Evolutionary conservation across 2,113 vertebrate genomes (phyloP).

Genomic region (Siniperca chuatsi): DNA sequence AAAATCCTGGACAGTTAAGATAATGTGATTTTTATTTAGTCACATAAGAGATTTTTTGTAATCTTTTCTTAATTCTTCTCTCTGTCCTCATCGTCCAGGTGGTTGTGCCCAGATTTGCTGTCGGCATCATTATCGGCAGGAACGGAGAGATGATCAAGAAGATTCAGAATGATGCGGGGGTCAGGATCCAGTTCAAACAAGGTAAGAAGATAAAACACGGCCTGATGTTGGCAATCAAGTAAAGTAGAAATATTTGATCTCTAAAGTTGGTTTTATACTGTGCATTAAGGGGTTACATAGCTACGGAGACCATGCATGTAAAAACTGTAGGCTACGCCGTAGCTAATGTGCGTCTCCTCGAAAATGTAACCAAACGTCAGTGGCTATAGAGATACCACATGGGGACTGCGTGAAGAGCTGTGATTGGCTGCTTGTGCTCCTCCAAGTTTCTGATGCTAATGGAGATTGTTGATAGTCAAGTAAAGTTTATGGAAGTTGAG

Average conservation of each 20-base stretch:
- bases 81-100: constrained; percentile 82
- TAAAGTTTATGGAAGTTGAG: too few species aligned
- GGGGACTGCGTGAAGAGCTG: too few species aligned
- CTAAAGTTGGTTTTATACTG: not conserved
- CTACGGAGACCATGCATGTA: too few species aligned
- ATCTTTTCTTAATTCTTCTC: not conserved
- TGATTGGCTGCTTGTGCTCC: too few species aligned
- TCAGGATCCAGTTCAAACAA: constrained; percentile 99
- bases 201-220: constrained; percentile 79
- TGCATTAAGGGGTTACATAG: not conserved
- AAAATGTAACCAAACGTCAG: too few species aligned
- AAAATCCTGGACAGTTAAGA: not conserved
- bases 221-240: too few species aligned
- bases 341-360: too few species aligned
- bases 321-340: too few species aligned
- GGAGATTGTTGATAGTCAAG: too few species aligned
- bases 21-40: constrained; percentile 1
- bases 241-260: not conserved
- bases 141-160: constrained; percentile 99
- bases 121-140: constrained; percentile 98
- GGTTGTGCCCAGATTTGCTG: constrained; percentile 95
- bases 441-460: too few species aligned
- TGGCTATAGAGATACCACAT: too few species aligned
- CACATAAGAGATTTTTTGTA: not conserved
- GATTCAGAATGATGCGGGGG: constrained; percentile 97